phyloP scores from a whole-genome alignment of 2,888 invertebrate genomes.

The Drosophila hawaiiensis region DNA sequence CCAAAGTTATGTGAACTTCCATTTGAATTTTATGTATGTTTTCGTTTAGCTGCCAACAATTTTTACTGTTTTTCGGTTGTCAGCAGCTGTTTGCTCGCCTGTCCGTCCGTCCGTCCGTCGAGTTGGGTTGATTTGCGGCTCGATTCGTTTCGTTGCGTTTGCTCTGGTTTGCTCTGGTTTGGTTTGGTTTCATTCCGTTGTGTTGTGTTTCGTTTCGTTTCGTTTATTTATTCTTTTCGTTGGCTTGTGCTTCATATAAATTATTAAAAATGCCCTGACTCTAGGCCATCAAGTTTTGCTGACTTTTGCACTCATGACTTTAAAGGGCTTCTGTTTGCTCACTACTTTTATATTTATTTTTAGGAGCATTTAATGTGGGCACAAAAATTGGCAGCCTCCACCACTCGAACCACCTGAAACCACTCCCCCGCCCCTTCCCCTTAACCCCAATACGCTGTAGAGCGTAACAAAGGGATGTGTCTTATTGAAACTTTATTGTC shows the following conservation, averaged over 20 bases:
- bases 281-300: slow-evolving; percentile 49
- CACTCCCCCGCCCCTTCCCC: neutral
- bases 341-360: neutral
- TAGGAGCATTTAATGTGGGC: slow-evolving; percentile 12
- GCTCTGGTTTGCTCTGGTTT: too few species aligned
- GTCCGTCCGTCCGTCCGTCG: slow-evolving; percentile 15
- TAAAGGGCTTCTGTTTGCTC: slow-evolving; percentile 20
- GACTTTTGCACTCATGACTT: slow-evolving; percentile 26
- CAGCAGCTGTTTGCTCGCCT: slow-evolving; percentile 6
- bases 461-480: slow-evolving; percentile 38
- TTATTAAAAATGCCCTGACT: slow-evolving; percentile 71
- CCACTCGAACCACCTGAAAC: neutral
- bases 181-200: slow-evolving; percentile 37
- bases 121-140: slow-evolving; percentile 66
- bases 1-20: slow-evolving; percentile 44
- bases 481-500: slow-evolving; percentile 56
- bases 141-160: slow-evolving; percentile 19
- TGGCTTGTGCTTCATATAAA: slow-evolving; percentile 58
- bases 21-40: slow-evolving; percentile 50
- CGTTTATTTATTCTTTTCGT: slow-evolving; percentile 49
- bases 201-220: slow-evolving; percentile 2
- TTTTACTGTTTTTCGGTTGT: neutral
- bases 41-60: slow-evolving; percentile 17
- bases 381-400: neutral
- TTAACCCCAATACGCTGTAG: neutral